Evolutionary conservation across 2,888 invertebrate species (phyloP).

Genomic region (Heteromurus nitidus): DNA sequence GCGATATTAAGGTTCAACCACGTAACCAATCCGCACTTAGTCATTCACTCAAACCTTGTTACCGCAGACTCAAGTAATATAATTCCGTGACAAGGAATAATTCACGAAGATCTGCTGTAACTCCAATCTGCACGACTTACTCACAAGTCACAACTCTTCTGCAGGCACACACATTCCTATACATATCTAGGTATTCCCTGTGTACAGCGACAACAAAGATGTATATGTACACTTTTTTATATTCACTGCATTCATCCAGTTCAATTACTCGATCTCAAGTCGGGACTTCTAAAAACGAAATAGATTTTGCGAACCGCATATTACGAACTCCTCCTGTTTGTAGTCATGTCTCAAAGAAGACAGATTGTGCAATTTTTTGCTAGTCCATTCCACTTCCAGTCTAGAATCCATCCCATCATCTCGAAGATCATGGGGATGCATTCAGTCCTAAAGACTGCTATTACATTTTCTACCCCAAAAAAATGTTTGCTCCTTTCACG

Average conservation of each 20-base stretch:
- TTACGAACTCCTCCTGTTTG: slow-evolving; percentile 33
- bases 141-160: too few species aligned
- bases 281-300: slow-evolving; percentile 23
- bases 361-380: slow-evolving; percentile 58
- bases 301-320: background rate
- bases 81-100: slow-evolving; percentile 53
- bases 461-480: slow-evolving; percentile 7
- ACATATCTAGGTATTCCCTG: too few species aligned
- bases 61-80: slow-evolving; percentile 33
- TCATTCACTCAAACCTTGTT: slow-evolving; percentile 16
- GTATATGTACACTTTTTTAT: slow-evolving; percentile 4
- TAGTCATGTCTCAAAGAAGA: slow-evolving; percentile 49
- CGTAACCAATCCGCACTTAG: slow-evolving; percentile 2
- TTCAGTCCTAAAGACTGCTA: slow-evolving; percentile 32
- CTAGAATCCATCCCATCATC: too few species aligned
- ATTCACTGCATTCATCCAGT: slow-evolving; percentile 8
- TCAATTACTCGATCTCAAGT: slow-evolving; percentile 30
- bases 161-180: too few species aligned
- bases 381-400: slow-evolving; percentile 35
- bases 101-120: slow-evolving; percentile 19
- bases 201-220: slow-evolving; percentile 5
- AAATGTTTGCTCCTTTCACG: background rate
- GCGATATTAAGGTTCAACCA: background rate
- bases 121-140: background rate
- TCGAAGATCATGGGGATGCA: slow-evolving; percentile 18